Evolutionary conservation across 2,888 invertebrate genomes (phyloP).

Genomic region (Ctena decussata): DNA sequence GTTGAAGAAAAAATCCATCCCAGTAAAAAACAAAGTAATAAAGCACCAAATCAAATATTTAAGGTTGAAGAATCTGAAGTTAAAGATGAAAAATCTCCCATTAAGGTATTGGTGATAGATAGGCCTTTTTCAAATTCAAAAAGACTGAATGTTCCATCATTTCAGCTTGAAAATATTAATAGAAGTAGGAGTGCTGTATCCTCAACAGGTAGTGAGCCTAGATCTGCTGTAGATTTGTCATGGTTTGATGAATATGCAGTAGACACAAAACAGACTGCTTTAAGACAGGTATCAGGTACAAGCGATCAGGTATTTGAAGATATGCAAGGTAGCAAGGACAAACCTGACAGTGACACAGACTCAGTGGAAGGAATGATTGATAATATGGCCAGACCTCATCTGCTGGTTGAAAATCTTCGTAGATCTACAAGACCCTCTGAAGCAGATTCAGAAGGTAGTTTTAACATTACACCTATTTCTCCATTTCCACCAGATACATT

Average conservation of each 20-base stretch:
- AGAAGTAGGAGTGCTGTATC: not conserved
- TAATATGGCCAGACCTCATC: constrained; percentile 38
- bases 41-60: not conserved
- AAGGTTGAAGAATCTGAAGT: not conserved
- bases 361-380: constrained; percentile 62
- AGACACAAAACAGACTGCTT: not conserved
- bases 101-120: not conserved
- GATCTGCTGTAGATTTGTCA: constrained; percentile 32
- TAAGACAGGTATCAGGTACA: not conserved
- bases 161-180: not conserved
- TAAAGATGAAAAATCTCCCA: not conserved
- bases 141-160: not conserved
- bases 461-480: constrained; percentile 38
- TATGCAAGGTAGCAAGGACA: not conserved
- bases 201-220: not conserved
- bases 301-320: not conserved
- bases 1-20: not conserved
- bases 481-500: constrained; percentile 38
- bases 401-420: constrained; percentile 4
- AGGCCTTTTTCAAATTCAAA: not conserved
- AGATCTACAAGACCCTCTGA: constrained; percentile 15
- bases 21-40: not conserved
- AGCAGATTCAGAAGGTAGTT: constrained; percentile 39
- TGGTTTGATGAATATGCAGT: constrained; percentile 47
- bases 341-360: constrained; percentile 47